Conservation (phyloP, 1,140 invertebrate species). For the Sinella curviseta region DNA sequence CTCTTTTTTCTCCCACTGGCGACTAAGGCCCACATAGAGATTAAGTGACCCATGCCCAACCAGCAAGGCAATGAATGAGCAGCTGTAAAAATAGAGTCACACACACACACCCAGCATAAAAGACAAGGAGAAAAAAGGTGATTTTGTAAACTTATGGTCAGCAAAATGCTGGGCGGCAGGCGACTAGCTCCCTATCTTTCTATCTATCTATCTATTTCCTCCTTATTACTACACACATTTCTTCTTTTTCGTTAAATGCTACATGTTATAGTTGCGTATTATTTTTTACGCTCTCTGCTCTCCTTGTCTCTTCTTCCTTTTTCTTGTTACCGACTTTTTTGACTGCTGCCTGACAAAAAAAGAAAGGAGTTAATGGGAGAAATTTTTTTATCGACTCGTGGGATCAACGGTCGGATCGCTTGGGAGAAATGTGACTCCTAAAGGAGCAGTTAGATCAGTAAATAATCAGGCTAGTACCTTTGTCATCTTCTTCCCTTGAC, state of each 20-base stretch:
- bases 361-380: constrained; percentile 3
- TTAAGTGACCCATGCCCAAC: constrained; percentile 8
- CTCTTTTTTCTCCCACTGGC: not conserved
- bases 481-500: not conserved
- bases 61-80: not conserved
- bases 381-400: constrained; percentile 4
- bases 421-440: not conserved
- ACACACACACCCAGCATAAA: too few relatives aligned
- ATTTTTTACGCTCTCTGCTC: not conserved
- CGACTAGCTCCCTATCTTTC: too few relatives aligned
- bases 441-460: constrained; percentile 2
- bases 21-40: not conserved
- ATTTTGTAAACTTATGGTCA: not conserved
- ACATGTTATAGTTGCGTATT: not conserved
- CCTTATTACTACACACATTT: not conserved
- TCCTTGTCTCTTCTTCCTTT: not conserved
- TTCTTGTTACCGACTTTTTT: too few relatives aligned
- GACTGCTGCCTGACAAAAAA: too few relatives aligned
- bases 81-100: not conserved
- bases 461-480: not conserved
- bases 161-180: too few relatives aligned
- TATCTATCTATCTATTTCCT: not conserved
- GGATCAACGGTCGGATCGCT: constrained; percentile 14
- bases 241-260: not conserved
- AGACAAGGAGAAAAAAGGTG: not conserved